phyloP scores from a whole-genome alignment of 2,888 invertebrate species.

The Clusia tigrina region DNA sequence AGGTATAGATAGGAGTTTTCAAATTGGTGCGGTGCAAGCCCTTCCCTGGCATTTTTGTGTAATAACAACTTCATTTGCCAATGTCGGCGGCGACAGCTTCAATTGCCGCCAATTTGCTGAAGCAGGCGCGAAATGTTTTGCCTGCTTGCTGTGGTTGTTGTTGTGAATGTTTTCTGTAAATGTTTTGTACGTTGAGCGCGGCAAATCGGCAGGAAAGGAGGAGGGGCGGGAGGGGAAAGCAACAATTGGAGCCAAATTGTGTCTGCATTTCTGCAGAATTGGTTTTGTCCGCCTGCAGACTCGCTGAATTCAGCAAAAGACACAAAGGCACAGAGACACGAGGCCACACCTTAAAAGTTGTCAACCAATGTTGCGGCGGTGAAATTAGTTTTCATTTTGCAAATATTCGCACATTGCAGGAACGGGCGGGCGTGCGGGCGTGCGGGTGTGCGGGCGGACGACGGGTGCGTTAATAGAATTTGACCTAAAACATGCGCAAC shows the following conservation, averaged over 20 bases:
- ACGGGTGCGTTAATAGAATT: conserved; percentile 56
- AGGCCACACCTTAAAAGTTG: not conserved
- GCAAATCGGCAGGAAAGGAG: too few relatives aligned
- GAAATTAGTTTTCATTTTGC: conserved; percentile 7
- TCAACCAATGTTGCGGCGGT: not conserved
- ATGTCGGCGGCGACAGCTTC: conserved; percentile 15
- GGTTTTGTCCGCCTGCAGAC: too few relatives aligned
- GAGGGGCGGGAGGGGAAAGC: too few relatives aligned
- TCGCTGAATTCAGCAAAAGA: too few relatives aligned
- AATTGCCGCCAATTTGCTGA: conserved; percentile 56
- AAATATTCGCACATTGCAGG: not conserved
- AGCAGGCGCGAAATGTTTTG: conserved; percentile 48
- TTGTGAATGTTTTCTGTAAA: not conserved
- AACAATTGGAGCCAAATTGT: too few relatives aligned
- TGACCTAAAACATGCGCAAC: conserved; percentile 53
- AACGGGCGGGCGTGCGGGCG: too few relatives aligned
- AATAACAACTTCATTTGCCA: conserved; percentile 24
- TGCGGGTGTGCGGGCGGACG: too few relatives aligned
- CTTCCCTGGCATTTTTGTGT: conserved; percentile 38
- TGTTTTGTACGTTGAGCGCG: not conserved
- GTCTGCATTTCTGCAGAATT: too few relatives aligned
- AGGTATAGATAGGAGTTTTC: too few relatives aligned
- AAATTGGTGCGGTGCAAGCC: conserved; percentile 37
- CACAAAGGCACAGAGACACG: too few relatives aligned
- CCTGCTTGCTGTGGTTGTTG: not conserved